A percentile compares a stretch with the other conserved stretches of the same genome.
phyloP scores from a whole-genome alignment of 2,888 invertebrate genomes.

The Litoditis marina region DNA sequence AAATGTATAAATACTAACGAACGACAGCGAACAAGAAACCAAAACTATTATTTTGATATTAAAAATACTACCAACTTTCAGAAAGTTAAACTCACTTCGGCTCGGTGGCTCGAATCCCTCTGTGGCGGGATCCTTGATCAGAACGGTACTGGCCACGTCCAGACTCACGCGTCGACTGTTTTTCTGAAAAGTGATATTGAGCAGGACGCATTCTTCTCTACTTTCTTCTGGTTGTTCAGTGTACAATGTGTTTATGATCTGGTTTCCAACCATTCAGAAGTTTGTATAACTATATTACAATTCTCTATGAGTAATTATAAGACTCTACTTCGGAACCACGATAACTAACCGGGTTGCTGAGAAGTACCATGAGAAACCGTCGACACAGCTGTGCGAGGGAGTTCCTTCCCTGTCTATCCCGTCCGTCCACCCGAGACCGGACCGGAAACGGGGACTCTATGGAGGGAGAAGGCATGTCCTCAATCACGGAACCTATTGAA shows the following conservation, averaged over 20 bases:
- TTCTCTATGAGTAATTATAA: too few relatives aligned
- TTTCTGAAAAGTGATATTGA: constrained; percentile 45
- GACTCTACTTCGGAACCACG: too few relatives aligned
- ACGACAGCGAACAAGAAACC: too few relatives aligned
- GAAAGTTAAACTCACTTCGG: constrained; percentile 31
- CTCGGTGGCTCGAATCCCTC: constrained; percentile 60
- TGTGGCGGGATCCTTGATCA: constrained; percentile 59
- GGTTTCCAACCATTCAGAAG: neutral
- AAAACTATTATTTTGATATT: too few relatives aligned
- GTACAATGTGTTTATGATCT: too few relatives aligned
- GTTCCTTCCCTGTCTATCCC: constrained; percentile 44
- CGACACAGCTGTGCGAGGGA: constrained; percentile 59
- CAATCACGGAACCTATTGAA: neutral
- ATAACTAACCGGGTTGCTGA: constrained; percentile 51
- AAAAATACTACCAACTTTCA: too few relatives aligned
- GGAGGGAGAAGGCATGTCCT: constrained; percentile 17
- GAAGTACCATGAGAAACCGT: constrained; percentile 60
- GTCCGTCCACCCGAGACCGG: constrained; percentile 27
- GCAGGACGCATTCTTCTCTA: too few relatives aligned
- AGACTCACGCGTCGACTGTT: constrained; percentile 53
- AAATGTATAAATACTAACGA: too few relatives aligned
- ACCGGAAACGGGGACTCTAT: too few relatives aligned
- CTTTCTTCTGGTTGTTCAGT: neutral
- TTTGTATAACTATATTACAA: neutral
- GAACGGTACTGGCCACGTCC: constrained; percentile 59